phyloP scores from a whole-genome alignment of 2,797 vertebrate species.

The Hyperoplus lanceolatus region DNA sequence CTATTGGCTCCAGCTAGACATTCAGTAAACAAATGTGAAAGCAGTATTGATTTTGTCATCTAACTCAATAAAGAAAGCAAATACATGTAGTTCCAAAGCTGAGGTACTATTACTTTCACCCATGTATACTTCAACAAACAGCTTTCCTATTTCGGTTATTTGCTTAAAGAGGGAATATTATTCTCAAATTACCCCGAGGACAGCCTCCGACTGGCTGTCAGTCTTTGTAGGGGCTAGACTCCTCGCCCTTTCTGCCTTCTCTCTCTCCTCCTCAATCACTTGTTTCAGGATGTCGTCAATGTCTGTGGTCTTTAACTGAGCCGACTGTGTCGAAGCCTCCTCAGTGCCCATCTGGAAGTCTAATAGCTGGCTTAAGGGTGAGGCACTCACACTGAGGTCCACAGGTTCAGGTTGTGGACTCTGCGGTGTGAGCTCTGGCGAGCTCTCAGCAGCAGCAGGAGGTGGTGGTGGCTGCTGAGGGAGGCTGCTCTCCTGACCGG shows the following conservation, averaged over 20 bases:
- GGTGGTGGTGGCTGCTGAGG: conserved; percentile 36
- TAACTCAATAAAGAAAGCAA: neutral
- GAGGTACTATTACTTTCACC: neutral
- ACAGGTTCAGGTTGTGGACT: conserved; percentile 73
- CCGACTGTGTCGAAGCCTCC: conserved; percentile 38
- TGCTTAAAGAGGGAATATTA: neutral
- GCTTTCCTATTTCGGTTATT: neutral
- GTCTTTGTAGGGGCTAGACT: conserved; percentile 41
- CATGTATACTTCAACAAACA: neutral
- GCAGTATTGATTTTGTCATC: neutral
- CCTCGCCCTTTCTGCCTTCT: conserved; percentile 60
- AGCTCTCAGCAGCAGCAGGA: conserved; percentile 5
- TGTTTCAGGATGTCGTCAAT: conserved; percentile 79
- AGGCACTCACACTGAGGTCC: conserved; percentile 55
- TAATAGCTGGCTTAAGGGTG: conserved; percentile 67
- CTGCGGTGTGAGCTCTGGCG: conserved; percentile 63
- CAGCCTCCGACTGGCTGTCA: conserved; percentile 53
- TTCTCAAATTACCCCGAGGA: conserved; percentile 64
- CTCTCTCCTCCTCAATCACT: conserved; percentile 75
- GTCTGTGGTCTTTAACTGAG: conserved; percentile 60
- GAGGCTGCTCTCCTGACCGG: conserved; percentile 29
- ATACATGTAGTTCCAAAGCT: neutral
- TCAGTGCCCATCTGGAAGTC: conserved; percentile 59
- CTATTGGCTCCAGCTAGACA: neutral
- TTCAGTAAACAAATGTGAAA: neutral